Base-by-base conservation (phyloP, 2,888 invertebrate genomes). In the Cataglyphis livida region DNA sequence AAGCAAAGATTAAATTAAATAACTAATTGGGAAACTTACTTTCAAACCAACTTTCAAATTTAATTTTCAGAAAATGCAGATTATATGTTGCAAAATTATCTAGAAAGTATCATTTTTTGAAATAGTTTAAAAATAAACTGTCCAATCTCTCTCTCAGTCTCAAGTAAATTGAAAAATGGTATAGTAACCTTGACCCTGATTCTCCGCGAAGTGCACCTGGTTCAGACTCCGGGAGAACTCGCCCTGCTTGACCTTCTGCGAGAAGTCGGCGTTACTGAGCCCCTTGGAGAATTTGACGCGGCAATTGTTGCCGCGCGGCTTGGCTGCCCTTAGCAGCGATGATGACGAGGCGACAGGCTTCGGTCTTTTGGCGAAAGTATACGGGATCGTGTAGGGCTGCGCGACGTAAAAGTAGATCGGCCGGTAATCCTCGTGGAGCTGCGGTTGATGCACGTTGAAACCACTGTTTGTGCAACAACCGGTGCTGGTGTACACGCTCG, bases 401-500 rank as follows among this genome's bases (percentile, higher is more conserved):
- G 94, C 93, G 83, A 94, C 94, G 90, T 94, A 94, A 85, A 94
- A 94, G 88, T 94, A 94, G 82, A 94, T 94, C 86, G 94, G 93
- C 76, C 94, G 88, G 84, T 94, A 94, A 83, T 93, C 94, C 87
- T 94, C 94, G 88, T 93, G 92, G 38, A 91, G 88, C 78, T 89
- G 87, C 85, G 86, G 85, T 68, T 90, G 89, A 7, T 78, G 89
- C 21, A 76, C 85, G 59, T 61, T 70, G 82, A 87, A 90, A 38
- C 90, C 88, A 25, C 89, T 86, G 87, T 89, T 91, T 41, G 89
- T 75, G 73, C 84, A 65, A 66, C 76, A 65, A 54, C 65, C 78
- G 59, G 57, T 84, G 75, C 89, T 90, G 87, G 91, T 92, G 89
- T 93, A 93, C 48, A 93, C 86, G 83, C 93, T 93, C 87, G 93